Evolutionary conservation across 2,113 vertebrate genomes (phyloP).

Genomic region (Nerophis ophidion): DNA sequence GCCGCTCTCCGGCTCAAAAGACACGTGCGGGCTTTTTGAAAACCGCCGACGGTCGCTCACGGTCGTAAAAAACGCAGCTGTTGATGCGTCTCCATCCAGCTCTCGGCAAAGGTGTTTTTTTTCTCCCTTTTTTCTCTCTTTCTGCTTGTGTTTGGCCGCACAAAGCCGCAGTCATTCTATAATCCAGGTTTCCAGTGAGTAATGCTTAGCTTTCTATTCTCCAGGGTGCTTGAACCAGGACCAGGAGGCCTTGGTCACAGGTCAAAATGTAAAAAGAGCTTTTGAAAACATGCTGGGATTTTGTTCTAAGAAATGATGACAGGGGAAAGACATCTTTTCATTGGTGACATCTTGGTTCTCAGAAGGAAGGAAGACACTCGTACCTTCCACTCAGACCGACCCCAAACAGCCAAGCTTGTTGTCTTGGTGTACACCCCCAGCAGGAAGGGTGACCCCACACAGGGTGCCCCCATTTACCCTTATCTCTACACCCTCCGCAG

Average conservation of each 20-base stretch:
- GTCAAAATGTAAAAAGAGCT: not conserved
- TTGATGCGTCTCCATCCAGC: slow-evolving; percentile 31
- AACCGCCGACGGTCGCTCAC: slow-evolving; percentile 58
- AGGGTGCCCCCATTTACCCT: not conserved
- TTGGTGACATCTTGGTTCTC: not conserved
- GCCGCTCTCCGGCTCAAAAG: slow-evolving; percentile 34
- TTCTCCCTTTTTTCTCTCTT: slow-evolving; percentile 8
- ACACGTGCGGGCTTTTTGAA: slow-evolving; percentile 16
- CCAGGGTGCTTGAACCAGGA: slow-evolving; percentile 26
- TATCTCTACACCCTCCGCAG: not conserved
- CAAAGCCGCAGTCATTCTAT: slow-evolving; percentile 51
- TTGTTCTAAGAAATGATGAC: not conserved
- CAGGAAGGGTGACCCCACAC: not conserved
- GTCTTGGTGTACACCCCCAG: not conserved
- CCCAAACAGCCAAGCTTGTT: not conserved
- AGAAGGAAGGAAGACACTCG: too few species aligned
- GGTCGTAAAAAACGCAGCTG: slow-evolving; percentile 51
- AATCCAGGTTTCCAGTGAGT: slow-evolving; percentile 54
- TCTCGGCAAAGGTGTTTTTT: slow-evolving; percentile 12
- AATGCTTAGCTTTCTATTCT: slow-evolving; percentile 35
- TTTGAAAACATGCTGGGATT: slow-evolving; percentile 2
- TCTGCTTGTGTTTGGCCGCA: slow-evolving; percentile 19
- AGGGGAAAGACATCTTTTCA: not conserved
- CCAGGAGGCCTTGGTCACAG: slow-evolving; percentile 4
- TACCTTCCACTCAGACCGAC: not conserved